Evolutionary conservation across 2,888 invertebrate genomes (phyloP).

Genomic region (Trichogramma evanescens): DNA sequence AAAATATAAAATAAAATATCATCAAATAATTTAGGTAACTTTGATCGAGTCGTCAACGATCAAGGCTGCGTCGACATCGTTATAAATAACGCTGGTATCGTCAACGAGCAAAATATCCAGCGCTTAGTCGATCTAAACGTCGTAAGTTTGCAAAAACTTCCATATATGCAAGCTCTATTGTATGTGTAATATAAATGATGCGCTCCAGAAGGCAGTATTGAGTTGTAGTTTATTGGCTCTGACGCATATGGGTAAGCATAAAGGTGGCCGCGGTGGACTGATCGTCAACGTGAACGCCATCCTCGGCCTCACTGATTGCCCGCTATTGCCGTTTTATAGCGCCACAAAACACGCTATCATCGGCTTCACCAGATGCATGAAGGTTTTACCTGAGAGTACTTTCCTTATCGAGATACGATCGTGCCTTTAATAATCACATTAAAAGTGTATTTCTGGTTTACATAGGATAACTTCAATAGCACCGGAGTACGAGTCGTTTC

Average conservation of each 20-base stretch:
- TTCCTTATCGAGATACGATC: neutral
- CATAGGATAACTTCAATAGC: slow-evolving; percentile 26
- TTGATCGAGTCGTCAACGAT: slow-evolving; percentile 38
- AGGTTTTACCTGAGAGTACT: slow-evolving; percentile 23
- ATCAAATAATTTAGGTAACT: slow-evolving; percentile 2
- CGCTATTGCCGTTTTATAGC: slow-evolving; percentile 51
- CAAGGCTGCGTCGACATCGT: slow-evolving; percentile 49
- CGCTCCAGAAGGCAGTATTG: slow-evolving; percentile 41
- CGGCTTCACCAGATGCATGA: slow-evolving; percentile 31
- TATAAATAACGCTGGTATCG: slow-evolving; percentile 43
- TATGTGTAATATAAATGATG: slow-evolving; percentile 1
- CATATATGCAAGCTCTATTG: neutral
- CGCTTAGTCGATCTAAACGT: slow-evolving; percentile 35
- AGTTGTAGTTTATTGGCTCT: slow-evolving; percentile 44
- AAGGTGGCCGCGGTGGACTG: slow-evolving; percentile 52
- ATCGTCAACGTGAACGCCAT: slow-evolving; percentile 60
- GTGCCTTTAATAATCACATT: neutral
- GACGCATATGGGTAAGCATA: slow-evolving; percentile 46
- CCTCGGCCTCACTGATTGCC: slow-evolving; percentile 50
- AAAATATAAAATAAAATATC: neutral
- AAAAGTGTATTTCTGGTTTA: slow-evolving; percentile 22
- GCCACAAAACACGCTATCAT: slow-evolving; percentile 51
- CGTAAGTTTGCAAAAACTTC: slow-evolving; percentile 28
- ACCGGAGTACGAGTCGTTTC: slow-evolving; percentile 38
- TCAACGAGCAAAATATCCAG: slow-evolving; percentile 36